Percentiles rank a stretch among this genome's conserved stretches.
phyloP scores from a whole-genome alignment of 2,797 vertebrate genomes.

The Buceros bicornis region DNA sequence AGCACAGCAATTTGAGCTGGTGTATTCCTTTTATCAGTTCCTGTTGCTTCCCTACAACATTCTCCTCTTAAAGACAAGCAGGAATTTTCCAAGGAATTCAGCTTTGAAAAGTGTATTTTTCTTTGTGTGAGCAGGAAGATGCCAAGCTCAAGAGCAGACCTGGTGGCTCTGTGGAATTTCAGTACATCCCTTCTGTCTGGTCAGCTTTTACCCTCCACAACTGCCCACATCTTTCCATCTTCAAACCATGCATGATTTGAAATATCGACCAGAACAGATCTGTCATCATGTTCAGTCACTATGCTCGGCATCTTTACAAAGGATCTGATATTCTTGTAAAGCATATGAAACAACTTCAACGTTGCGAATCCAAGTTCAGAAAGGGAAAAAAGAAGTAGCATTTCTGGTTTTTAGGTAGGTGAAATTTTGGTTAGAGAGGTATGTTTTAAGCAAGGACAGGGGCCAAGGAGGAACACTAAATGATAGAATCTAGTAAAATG shows the following conservation, averaged over 20 bases:
- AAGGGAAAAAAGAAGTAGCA: neutral
- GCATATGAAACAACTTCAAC: neutral
- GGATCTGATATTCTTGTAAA: neutral
- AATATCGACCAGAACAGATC: neutral
- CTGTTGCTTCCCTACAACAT: neutral
- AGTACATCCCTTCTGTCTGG: neutral
- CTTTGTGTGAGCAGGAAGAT: neutral
- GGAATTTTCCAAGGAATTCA: constrained; percentile 1
- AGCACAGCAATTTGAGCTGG: neutral
- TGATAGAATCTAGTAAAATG: neutral
- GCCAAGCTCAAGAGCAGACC: neutral
- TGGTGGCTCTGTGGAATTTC: neutral
- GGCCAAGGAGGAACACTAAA: neutral
- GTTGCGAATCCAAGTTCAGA: neutral
- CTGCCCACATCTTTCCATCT: neutral
- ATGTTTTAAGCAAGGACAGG: neutral
- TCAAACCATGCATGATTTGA: neutral
- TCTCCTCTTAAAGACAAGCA: constrained; percentile 2
- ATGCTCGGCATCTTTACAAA: neutral
- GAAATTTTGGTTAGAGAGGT: neutral
- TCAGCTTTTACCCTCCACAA: neutral
- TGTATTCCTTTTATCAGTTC: constrained; percentile 12
- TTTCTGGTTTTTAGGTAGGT: neutral
- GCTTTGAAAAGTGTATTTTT: neutral
- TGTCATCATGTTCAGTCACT: neutral